Evolutionary conservation across 2,888 invertebrate genomes (phyloP).

Genomic region (Galerucella pusilla): DNA sequence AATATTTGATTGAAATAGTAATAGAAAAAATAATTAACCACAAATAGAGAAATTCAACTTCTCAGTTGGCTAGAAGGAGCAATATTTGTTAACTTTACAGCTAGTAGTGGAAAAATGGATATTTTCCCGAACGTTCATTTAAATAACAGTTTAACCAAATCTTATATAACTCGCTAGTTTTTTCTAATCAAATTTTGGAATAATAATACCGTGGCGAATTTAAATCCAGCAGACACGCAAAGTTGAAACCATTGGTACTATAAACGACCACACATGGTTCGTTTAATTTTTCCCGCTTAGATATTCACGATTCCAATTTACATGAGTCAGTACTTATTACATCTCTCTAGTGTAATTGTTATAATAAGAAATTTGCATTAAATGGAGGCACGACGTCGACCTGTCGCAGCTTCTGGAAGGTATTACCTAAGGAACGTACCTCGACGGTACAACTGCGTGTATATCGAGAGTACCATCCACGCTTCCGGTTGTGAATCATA

Average conservation of each 20-base stretch:
- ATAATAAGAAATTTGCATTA: slow-evolving; percentile 55
- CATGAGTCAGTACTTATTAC: slow-evolving; percentile 54
- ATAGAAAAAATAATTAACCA: no score
- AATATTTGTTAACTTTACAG: no score
- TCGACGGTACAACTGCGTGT: slow-evolving; percentile 11
- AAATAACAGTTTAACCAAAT: no score
- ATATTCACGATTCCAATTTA: slow-evolving; percentile 55
- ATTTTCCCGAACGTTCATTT: no score
- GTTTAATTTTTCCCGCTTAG: slow-evolving; percentile 14
- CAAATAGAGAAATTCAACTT: no score
- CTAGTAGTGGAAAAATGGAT: no score
- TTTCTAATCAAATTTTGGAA: no score
- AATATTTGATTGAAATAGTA: no score
- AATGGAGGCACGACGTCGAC: slow-evolving; percentile 51
- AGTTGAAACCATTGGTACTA: neutral
- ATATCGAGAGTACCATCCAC: slow-evolving; percentile 18
- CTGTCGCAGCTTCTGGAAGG: slow-evolving; percentile 44
- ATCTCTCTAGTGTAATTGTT: slow-evolving; percentile 53
- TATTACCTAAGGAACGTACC: slow-evolving; percentile 5
- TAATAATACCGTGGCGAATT: neutral
- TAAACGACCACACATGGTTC: slow-evolving; percentile 20
- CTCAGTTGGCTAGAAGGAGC: no score
- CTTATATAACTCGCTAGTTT: no score
- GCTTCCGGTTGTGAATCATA: slow-evolving; percentile 36
- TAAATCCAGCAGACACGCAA: neutral